Percentiles rank a stretch among this genome's conserved stretches.
Evolutionary conservation across 2,888 invertebrate species (phyloP).

Genomic region (Sesia apiformis): DNA sequence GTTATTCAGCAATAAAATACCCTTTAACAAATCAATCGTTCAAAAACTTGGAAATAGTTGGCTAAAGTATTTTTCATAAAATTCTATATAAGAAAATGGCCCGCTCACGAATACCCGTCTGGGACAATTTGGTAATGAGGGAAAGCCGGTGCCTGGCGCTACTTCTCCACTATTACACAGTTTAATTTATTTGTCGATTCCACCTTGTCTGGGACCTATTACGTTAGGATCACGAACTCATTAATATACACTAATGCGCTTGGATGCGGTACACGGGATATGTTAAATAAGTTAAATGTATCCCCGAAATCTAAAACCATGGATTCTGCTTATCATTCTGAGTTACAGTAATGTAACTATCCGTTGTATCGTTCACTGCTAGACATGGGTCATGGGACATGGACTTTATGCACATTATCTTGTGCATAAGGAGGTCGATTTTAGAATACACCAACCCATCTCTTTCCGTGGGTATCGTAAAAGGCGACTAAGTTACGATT

Average conservation of each 20-base stretch:
- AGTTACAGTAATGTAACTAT: too few species aligned
- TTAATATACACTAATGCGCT: not conserved
- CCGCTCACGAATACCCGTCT: constrained; percentile 36
- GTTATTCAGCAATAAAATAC: not conserved
- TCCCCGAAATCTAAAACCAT: too few species aligned
- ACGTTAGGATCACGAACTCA: constrained; percentile 16
- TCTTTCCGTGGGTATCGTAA: too few species aligned
- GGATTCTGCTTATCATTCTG: too few species aligned
- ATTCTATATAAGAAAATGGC: constrained; percentile 31
- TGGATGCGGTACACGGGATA: constrained; percentile 1
- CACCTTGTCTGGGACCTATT: constrained; percentile 40
- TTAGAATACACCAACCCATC: too few species aligned
- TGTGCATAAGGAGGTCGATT: too few species aligned
- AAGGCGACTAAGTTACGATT: too few species aligned
- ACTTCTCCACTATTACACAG: constrained; percentile 42
- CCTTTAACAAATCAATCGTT: not conserved
- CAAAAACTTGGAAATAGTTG: constrained; percentile 12
- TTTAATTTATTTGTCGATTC: constrained; percentile 60
- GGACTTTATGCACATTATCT: too few species aligned
- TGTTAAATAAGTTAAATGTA: too few species aligned
- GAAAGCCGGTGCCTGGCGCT: constrained; percentile 50
- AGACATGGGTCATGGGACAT: too few species aligned
- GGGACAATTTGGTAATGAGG: constrained; percentile 62
- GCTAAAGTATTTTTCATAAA: constrained; percentile 23
- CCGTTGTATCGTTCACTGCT: too few species aligned